Evolutionary conservation across 2,113 vertebrate species (phyloP).

Genomic region (Heterotis niloticus): DNA sequence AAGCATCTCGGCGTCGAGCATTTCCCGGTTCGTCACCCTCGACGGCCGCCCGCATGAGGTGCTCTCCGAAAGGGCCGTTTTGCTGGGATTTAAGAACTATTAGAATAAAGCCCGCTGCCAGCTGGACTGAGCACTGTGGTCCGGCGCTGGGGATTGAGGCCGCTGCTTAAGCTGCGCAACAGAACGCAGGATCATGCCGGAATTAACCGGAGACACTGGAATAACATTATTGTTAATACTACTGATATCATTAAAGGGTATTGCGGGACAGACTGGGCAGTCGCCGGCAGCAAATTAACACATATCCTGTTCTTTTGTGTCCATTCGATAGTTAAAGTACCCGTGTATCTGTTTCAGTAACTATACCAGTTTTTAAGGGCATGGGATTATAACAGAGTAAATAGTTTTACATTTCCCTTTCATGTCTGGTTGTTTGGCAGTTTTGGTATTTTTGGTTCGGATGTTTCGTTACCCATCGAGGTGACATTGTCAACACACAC

Average conservation of each 20-base stretch:
- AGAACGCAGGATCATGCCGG: not conserved
- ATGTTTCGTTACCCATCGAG: too few relatives aligned
- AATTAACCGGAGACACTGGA: not conserved
- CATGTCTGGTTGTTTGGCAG: too few relatives aligned
- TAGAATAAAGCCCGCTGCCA: slow-evolving; percentile 19
- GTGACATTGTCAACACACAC: too few relatives aligned
- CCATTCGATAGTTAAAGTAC: too few relatives aligned
- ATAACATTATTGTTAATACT: not conserved
- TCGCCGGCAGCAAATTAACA: too few relatives aligned
- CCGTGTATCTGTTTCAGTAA: too few relatives aligned
- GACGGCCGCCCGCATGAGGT: not conserved
- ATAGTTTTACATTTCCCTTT: too few relatives aligned
- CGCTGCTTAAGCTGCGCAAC: not conserved
- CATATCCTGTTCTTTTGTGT: too few relatives aligned
- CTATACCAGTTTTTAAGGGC: too few relatives aligned
- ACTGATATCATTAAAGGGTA: not conserved
- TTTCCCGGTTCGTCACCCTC: slow-evolving; percentile 12
- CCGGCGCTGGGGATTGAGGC: not conserved
- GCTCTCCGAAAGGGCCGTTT: slow-evolving; percentile 7
- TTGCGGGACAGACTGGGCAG: not conserved
- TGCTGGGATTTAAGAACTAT: slow-evolving; percentile 20
- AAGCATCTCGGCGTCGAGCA: not conserved
- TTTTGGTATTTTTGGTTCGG: too few relatives aligned
- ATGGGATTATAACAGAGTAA: too few relatives aligned
- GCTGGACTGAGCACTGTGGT: slow-evolving; percentile 10